Conservation (phyloP, 1,140 invertebrate genomes). For the Cotesia glomerata region DNA sequence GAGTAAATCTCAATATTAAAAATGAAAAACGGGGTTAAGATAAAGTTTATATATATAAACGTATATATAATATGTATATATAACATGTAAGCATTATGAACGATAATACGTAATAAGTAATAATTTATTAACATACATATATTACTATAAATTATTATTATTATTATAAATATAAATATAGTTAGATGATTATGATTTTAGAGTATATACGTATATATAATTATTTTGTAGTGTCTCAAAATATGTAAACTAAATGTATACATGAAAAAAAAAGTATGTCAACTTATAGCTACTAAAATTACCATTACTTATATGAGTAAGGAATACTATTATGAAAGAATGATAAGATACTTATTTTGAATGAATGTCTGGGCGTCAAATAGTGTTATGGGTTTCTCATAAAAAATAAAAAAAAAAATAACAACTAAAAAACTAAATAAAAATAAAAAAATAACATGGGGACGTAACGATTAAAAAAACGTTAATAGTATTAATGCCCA, state of each 20-base stretch:
- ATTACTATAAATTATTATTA: conserved; percentile 37
- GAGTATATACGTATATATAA: conserved; percentile 49
- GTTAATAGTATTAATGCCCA: conserved; percentile 63
- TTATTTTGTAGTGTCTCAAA: conserved; percentile 63
- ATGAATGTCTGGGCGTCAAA: conserved; percentile 20
- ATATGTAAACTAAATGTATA: conserved; percentile 63
- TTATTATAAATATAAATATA: conserved; percentile 39
- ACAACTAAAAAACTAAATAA: too few relatives aligned
- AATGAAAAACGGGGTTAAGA: conserved; percentile 28
- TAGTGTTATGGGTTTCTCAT: neutral
- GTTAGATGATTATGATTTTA: conserved; percentile 45
- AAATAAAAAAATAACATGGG: neutral
- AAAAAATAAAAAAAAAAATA: neutral
- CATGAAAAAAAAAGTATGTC: conserved; percentile 37
- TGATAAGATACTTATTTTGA: conserved; percentile 17
- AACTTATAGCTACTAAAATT: conserved; percentile 13
- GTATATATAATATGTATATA: neutral
- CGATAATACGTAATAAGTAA: conserved; percentile 42
- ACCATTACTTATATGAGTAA: conserved; percentile 24
- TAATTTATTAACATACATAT: conserved; percentile 51
- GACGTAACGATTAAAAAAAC: conserved; percentile 51
- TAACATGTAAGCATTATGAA: conserved; percentile 40
- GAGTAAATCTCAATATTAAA: conserved; percentile 50
- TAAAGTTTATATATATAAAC: conserved; percentile 48
- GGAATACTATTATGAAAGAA: conserved; percentile 11